Evolutionary conservation across 2,888 invertebrate species (phyloP).

Genomic region (Patella pellucida): DNA sequence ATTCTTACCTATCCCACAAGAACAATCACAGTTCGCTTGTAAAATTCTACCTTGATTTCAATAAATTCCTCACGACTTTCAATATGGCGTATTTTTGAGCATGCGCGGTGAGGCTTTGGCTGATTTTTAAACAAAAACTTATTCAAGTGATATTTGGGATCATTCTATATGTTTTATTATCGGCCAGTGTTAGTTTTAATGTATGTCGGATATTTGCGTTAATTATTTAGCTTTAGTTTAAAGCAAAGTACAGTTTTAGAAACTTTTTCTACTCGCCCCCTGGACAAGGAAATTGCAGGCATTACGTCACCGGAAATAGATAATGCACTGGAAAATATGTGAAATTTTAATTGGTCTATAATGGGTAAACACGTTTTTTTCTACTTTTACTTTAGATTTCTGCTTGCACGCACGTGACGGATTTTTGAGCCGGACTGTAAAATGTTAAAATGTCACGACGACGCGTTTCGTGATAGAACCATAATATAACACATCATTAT

Average conservation of each 20-base stretch:
- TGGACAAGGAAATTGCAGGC: constrained; percentile 26
- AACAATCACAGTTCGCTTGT: too few species aligned
- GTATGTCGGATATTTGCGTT: too few species aligned
- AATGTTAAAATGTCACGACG: too few species aligned
- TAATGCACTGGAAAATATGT: background rate
- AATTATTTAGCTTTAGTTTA: too few species aligned
- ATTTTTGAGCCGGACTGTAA: too few species aligned
- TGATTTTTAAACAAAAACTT: constrained; percentile 26
- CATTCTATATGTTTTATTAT: too few species aligned
- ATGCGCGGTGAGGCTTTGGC: constrained; percentile 22
- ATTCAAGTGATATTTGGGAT: background rate
- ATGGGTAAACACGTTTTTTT: background rate
- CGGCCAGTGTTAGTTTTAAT: too few species aligned
- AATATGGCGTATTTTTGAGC: constrained; percentile 25
- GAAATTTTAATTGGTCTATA: constrained; percentile 5
- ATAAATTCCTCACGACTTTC: constrained; percentile 26
- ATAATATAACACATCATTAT: too few species aligned
- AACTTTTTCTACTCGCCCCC: constrained; percentile 16
- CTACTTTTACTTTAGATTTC: background rate
- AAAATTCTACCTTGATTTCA: constrained; percentile 16
- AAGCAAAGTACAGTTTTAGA: background rate
- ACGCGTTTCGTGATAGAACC: too few species aligned
- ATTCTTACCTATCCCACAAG: too few species aligned
- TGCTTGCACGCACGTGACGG: too few species aligned
- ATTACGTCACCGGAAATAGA: constrained; percentile 47